Evolutionary conservation across 2,113 vertebrate genomes (phyloP).

Genomic region (Onychostruthus taczanowskii): DNA sequence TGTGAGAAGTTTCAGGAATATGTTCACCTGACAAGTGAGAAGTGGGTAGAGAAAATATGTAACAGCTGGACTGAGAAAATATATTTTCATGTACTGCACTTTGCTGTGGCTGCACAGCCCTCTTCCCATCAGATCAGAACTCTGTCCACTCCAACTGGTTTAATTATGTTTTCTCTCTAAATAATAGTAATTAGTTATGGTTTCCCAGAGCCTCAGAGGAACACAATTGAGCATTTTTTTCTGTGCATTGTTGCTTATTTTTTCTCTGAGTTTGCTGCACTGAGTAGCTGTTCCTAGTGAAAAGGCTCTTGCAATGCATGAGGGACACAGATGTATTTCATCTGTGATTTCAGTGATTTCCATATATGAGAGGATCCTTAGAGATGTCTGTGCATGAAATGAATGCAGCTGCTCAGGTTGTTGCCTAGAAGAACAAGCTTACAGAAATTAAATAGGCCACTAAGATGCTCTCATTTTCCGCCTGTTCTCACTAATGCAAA

Average conservation of each 20-base stretch:
- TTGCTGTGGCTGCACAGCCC: background rate
- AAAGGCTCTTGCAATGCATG: background rate
- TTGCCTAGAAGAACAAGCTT: slow-evolving; percentile 17
- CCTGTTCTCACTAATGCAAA: background rate
- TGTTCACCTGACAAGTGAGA: background rate
- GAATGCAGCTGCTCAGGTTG: slow-evolving; percentile 33
- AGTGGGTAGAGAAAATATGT: background rate
- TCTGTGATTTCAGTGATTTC: slow-evolving; percentile 38
- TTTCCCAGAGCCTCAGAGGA: background rate
- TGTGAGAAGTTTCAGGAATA: background rate
- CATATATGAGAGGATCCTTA: slow-evolving; percentile 21
- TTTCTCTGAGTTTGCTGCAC: background rate
- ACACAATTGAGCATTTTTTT: background rate
- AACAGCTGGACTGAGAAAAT: background rate
- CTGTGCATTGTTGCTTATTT: background rate
- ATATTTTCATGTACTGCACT: background rate
- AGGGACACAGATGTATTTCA: slow-evolving; percentile 28
- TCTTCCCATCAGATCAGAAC: background rate
- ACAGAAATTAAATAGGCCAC: background rate
- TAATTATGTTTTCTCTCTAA: slow-evolving; percentile 24
- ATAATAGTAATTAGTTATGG: background rate
- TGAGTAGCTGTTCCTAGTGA: background rate
- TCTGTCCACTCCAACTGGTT: background rate
- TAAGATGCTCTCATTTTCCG: slow-evolving; percentile 3
- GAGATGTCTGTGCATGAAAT: slow-evolving; percentile 16